A percentile compares a stretch with the other conserved stretches of the same genome.
phyloP scores from a whole-genome alignment of 64 coral and sea anemone species.

The Dendronephthya gigantea region DNA sequence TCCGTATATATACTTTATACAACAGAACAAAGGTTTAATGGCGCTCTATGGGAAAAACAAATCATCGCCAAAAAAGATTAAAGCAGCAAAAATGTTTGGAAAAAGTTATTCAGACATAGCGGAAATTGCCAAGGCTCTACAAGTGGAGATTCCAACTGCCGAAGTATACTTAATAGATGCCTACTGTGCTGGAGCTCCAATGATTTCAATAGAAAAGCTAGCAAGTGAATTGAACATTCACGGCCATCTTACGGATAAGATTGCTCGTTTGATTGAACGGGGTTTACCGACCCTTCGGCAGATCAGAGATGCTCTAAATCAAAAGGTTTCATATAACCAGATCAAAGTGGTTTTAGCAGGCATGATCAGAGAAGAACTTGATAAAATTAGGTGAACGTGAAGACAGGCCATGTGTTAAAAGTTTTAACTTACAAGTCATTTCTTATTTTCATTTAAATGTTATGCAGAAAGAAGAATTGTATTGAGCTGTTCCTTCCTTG shows the following conservation, averaged over 20 bases:
- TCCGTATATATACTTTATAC: background rate
- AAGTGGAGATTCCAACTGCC: background rate
- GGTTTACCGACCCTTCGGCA: background rate
- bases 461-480: too few species aligned
- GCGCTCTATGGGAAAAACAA: background rate
- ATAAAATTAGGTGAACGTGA: background rate
- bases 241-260: background rate
- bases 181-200: background rate
- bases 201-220: background rate
- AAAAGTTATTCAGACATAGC: background rate
- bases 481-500: too few species aligned
- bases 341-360: slow-evolving; percentile 1
- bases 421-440: too few species aligned
- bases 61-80: background rate
- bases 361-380: background rate
- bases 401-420: too few species aligned
- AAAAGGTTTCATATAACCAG: background rate
- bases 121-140: background rate
- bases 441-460: too few species aligned
- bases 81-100: background rate
- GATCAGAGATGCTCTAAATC: background rate
- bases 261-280: background rate
- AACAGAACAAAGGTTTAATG: slow-evolving; percentile 6
- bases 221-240: background rate
- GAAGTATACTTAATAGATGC: background rate